These are phyloP conservation scores for Hecatera dysodea DNA, from an alignment of 2,888 invertebrate species.

Conservation along the genomic window DNA sequence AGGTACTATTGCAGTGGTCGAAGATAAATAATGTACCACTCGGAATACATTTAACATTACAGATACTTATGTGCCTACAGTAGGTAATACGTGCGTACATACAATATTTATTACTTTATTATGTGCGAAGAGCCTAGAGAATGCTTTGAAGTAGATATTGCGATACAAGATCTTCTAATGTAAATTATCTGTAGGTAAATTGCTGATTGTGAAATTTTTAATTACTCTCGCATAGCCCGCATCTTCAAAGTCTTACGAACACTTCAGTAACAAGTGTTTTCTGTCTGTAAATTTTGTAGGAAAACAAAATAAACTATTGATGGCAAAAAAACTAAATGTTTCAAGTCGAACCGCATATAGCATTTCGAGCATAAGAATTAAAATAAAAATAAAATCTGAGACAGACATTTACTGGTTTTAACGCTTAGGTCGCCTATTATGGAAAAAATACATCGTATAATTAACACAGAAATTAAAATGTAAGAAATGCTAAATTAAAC, in stretches of 20 bases:
- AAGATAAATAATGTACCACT: constrained; percentile 60
- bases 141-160: constrained; percentile 32
- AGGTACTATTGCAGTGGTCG: constrained; percentile 67
- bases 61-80: constrained; percentile 26
- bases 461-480: neutral
- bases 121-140: constrained; percentile 25
- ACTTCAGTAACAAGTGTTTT: neutral
- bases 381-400: constrained; percentile 24
- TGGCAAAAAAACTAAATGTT: neutral
- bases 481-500: neutral
- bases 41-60: constrained; percentile 55
- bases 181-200: constrained; percentile 12
- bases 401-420: neutral
- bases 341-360: constrained; percentile 14
- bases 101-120: constrained; percentile 51
- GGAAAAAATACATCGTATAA: neutral
- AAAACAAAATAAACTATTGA: neutral
- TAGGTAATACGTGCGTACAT: constrained; percentile 35
- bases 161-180: constrained; percentile 20
- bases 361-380: neutral
- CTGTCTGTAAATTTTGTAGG: neutral
- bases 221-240: neutral
- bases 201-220: neutral
- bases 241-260: neutral
- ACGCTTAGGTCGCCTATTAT: neutral